These are phyloP conservation scores for Nomada ruficornis DNA, from an alignment of 2,888 invertebrate genomes.

Conservation along the genomic window DNA sequence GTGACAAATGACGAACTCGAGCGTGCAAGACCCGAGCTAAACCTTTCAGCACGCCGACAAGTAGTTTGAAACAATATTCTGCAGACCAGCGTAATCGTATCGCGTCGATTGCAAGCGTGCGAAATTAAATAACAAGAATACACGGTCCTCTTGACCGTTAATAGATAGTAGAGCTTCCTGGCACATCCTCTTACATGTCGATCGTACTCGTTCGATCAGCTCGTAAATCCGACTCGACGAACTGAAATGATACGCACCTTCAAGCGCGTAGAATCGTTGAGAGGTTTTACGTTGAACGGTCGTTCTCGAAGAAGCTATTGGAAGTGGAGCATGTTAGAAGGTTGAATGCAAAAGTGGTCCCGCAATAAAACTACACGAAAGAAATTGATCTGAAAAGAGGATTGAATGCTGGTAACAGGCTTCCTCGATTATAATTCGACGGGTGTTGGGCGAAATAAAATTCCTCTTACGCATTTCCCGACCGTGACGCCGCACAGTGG, in stretches of 20 bases:
- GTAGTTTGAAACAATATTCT: no score
- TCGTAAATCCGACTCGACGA: not conserved
- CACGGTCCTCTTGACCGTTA: no score
- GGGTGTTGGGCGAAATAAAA: not conserved
- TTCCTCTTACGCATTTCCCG: not conserved
- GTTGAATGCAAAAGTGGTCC: conserved; percentile 4
- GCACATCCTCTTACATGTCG: no score
- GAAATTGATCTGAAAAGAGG: not conserved
- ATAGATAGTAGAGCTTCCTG: no score
- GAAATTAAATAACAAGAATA: no score
- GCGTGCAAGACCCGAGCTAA: no score
- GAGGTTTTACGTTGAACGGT: not conserved
- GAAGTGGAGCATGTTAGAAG: conserved; percentile 15
- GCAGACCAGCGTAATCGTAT: no score
- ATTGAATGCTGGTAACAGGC: not conserved
- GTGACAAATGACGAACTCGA: no score
- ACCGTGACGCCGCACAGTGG: not conserved
- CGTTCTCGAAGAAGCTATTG: not conserved
- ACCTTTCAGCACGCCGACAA: no score
- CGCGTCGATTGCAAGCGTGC: no score
- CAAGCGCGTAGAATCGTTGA: not conserved
- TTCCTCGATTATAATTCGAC: no score
- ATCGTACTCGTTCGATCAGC: no score
- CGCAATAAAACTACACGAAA: not conserved
- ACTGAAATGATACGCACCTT: not conserved